Conservation (phyloP, 1,140 invertebrate species). For the Drosophila obscura region DNA sequence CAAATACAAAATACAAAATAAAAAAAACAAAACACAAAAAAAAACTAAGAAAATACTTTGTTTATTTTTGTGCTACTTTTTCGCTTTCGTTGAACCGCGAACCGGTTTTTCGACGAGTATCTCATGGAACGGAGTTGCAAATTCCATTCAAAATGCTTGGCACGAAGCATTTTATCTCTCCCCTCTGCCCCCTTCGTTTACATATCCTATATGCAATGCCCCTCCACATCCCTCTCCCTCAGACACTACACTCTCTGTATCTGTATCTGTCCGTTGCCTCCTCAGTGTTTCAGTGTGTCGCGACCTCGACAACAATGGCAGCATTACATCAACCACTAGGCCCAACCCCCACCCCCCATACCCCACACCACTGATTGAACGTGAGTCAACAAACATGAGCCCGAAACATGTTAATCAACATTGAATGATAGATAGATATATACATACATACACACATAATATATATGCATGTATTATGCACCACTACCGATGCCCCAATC, state of each 20-base stretch:
- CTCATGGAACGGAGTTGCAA: conserved; percentile 3
- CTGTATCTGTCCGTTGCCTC: background rate
- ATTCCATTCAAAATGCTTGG: conserved; percentile 11
- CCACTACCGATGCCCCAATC: background rate
- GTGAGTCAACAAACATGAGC: conserved; percentile 39
- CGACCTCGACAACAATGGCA: conserved; percentile 37
- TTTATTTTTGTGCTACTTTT: conserved; percentile 35
- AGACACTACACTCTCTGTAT: no score
- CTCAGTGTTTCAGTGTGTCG: conserved; percentile 19
- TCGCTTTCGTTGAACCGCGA: conserved; percentile 38
- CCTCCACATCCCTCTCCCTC: conserved; percentile 4
- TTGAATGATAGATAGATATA: conserved; percentile 21
- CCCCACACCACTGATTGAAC: conserved; percentile 31
- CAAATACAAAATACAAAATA: no score
- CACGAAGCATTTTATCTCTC: background rate
- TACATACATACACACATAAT: background rate
- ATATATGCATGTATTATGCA: conserved; percentile 1
- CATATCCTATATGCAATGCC: conserved; percentile 23
- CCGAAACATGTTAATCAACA: conserved; percentile 49
- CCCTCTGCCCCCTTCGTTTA: conserved; percentile 4
- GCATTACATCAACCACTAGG: conserved; percentile 35
- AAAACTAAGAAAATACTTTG: conserved; percentile 24
- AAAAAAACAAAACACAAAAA: no score
- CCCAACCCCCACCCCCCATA: background rate
- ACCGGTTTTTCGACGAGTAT: conserved; percentile 32